These are phyloP conservation scores for Apistogramma diplotaenia DNA, from an alignment of 2,113 vertebrate species.

Conservation along the genomic window DNA sequence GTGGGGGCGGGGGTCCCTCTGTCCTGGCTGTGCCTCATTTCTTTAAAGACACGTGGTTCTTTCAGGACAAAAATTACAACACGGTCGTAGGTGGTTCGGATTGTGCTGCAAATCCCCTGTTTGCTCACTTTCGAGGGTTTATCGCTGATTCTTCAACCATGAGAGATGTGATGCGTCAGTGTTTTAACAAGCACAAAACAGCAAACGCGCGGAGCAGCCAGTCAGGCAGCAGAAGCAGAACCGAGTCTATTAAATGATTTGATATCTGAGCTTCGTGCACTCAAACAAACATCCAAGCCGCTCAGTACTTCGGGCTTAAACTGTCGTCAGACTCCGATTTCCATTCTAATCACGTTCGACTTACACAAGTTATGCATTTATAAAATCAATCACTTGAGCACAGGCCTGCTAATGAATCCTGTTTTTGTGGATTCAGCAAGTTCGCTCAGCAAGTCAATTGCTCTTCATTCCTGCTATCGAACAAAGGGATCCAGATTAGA, in stretches of 20 bases:
- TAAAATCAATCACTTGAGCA: not conserved
- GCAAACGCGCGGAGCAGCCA: not conserved
- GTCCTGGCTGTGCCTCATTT: not conserved
- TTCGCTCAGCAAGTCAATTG: not conserved
- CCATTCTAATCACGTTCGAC: not conserved
- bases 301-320: not conserved
- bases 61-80: not conserved
- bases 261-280: not conserved
- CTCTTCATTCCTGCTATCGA: not conserved
- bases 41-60: not conserved
- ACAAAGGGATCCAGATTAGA: not conserved
- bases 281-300: not conserved
- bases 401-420: not conserved
- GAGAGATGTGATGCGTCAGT: not conserved
- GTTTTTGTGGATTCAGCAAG: not conserved
- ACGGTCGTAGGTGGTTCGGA: not conserved
- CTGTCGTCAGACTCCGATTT: not conserved
- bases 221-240: not conserved
- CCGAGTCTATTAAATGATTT: not conserved
- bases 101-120: not conserved
- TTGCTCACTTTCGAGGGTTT: slow-evolving; percentile 14
- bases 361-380: not conserved
- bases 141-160: not conserved
- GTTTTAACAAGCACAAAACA: not conserved
- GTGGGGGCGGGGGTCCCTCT: no score